Base-by-base conservation (phyloP, 2,888 invertebrate genomes). In the Ophioninae sp. region DNA sequence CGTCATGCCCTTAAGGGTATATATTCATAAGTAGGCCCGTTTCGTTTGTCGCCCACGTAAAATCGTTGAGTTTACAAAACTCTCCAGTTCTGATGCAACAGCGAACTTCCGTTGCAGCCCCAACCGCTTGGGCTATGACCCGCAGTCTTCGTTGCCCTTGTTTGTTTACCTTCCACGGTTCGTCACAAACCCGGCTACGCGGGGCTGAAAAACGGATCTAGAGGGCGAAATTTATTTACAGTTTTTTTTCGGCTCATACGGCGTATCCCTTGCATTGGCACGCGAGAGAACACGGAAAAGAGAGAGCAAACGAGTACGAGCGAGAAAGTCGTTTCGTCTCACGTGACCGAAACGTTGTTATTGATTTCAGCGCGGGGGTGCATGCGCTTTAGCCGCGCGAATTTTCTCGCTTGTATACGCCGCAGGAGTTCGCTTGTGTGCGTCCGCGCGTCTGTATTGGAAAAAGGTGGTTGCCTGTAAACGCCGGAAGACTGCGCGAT, bases 311-410 rank as follows among this genome's bases (percentile, higher is more conserved):
- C 58, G 37, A 44, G 58, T 30, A 17, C 8, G 20, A 51, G 17
- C 9, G 67, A 75, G 75, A 65, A 20, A n/a, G 68, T 59, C 41
- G 59, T 51, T n/a, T 17, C 59, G 81, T 56, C 88, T 91, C 91
- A 91, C 91, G 91, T 90, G 91, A 91, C 90, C 90, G 86, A 87
- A 69, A 67, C 64, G 88, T 83, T 86, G 88, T 90, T 91, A 91
- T 91, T 90, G 91, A 91, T 91, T 88, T 87, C 87, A 30, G 87
- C 87, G 81, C 81, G 89, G 87, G 89, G 88, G 91, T 90, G 90
- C 91, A 91, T 91, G 91, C 91, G 88, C 89, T 9, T 91, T 87
- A 88, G 87, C 88, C 85, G 86, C 59, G 65, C 13, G 51, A 77
- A 69, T 77, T 77, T 61, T 37, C 37, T 71, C 84, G 88, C 87